Evolutionary conservation across 2,113 vertebrate genomes (phyloP).

Genomic region (Nothocercus julius): DNA sequence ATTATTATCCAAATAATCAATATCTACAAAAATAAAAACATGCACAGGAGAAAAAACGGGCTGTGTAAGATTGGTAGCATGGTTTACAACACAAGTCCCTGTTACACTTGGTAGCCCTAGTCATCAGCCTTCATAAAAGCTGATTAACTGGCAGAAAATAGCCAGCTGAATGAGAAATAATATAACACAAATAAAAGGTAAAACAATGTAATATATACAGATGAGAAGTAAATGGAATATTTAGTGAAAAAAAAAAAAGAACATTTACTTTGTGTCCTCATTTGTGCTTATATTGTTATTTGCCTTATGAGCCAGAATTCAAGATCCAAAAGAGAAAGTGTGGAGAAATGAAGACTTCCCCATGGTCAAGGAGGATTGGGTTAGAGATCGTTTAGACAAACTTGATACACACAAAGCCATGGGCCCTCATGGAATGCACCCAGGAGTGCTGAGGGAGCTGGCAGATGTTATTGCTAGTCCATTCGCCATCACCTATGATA

Average conservation of each 20-base stretch:
- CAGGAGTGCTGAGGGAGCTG: too few relatives aligned
- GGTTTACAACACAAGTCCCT: background rate
- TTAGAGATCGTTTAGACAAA: too few relatives aligned
- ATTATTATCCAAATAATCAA: background rate
- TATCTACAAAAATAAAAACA: background rate
- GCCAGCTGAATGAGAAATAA: background rate
- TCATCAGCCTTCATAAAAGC: background rate
- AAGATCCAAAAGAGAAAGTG: too few relatives aligned
- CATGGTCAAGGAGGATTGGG: too few relatives aligned
- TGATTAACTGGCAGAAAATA: background rate
- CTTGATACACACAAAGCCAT: too few relatives aligned
- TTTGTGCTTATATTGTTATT: background rate
- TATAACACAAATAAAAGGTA: background rate
- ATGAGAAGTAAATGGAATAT: background rate
- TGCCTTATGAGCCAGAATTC: background rate
- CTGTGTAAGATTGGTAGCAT: background rate
- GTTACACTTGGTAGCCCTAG: background rate
- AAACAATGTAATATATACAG: background rate
- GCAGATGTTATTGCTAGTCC: too few relatives aligned
- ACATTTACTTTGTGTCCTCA: background rate
- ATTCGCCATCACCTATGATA: too few relatives aligned
- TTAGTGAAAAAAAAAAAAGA: background rate
- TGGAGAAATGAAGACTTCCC: too few relatives aligned
- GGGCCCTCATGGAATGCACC: too few relatives aligned
- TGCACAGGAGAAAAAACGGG: background rate